Conservation (phyloP, 2,797 vertebrate species). For the Poecilia velifera region DNA sequence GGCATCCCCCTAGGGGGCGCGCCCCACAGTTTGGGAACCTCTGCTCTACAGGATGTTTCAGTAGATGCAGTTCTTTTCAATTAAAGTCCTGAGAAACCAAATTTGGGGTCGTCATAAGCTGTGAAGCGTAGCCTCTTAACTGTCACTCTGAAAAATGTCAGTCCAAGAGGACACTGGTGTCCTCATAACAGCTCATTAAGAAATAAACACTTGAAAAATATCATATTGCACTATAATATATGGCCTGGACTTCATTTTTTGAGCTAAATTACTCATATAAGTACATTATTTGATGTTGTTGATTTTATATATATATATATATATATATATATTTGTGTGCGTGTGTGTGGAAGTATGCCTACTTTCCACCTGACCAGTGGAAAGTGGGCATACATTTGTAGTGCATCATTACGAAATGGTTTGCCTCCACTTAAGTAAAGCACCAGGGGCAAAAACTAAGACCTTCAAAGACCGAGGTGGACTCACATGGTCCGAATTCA, state of each 20-base stretch:
- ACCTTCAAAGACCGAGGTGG: constrained; percentile 6
- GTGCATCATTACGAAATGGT: neutral
- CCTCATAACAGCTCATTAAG: neutral
- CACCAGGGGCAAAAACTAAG: constrained; percentile 6
- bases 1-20: too few relatives aligned
- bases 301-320: neutral
- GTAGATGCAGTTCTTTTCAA: neutral
- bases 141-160: too few relatives aligned
- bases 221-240: neutral
- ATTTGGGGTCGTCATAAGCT: neutral
- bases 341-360: too few relatives aligned
- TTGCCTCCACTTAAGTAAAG: neutral
- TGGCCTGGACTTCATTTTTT: neutral
- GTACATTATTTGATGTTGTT: neutral
- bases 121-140: neutral
- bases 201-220: neutral
- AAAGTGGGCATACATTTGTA: neutral
- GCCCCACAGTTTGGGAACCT: too few relatives aligned
- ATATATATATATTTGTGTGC: too few relatives aligned
- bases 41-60: neutral
- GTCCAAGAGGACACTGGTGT: too few relatives aligned
- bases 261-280: neutral
- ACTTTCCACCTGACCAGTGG: neutral
- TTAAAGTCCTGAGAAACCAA: neutral
- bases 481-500: constrained; percentile 20